These are phyloP conservation scores for Eremophila alpestris DNA, from an alignment of 2,797 vertebrate genomes.

Conservation along the genomic window DNA sequence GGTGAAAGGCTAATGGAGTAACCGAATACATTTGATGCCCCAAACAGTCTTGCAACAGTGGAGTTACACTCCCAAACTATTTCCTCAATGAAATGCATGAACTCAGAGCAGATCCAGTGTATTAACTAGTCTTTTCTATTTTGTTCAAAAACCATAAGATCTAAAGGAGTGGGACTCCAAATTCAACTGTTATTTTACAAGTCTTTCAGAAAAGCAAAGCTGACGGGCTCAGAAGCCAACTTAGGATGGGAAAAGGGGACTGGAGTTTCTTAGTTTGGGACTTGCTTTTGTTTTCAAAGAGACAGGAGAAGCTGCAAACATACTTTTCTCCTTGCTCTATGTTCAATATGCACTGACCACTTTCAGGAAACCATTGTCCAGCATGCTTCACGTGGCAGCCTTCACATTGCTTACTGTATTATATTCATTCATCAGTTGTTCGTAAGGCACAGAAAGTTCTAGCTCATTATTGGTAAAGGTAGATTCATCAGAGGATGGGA, in stretches of 20 bases:
- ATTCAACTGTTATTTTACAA: constrained; percentile 59
- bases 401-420: constrained; percentile 85
- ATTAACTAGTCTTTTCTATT: constrained; percentile 46
- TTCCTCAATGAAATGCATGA: constrained; percentile 36
- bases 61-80: constrained; percentile 24
- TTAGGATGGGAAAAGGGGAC: background rate
- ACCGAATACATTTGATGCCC: background rate
- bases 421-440: constrained; percentile 91
- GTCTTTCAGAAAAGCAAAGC: constrained; percentile 31
- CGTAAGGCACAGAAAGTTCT: constrained; percentile 87
- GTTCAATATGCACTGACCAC: background rate
- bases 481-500: constrained; percentile 82
- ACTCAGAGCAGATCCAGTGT: constrained; percentile 52
- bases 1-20: constrained; percentile 30
- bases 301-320: constrained; percentile 4
- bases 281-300: constrained; percentile 30
- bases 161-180: background rate
- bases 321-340: constrained; percentile 12
- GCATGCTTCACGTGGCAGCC: constrained; percentile 73
- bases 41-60: constrained; percentile 31
- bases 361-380: constrained; percentile 15
- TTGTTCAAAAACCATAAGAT: constrained; percentile 27
- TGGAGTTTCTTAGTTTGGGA: constrained; percentile 14
- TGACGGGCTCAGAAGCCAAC: constrained; percentile 16
- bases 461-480: constrained; percentile 87